Base-by-base conservation (phyloP, 2,113 vertebrate genomes). In the Heteronetta atricapilla region DNA sequence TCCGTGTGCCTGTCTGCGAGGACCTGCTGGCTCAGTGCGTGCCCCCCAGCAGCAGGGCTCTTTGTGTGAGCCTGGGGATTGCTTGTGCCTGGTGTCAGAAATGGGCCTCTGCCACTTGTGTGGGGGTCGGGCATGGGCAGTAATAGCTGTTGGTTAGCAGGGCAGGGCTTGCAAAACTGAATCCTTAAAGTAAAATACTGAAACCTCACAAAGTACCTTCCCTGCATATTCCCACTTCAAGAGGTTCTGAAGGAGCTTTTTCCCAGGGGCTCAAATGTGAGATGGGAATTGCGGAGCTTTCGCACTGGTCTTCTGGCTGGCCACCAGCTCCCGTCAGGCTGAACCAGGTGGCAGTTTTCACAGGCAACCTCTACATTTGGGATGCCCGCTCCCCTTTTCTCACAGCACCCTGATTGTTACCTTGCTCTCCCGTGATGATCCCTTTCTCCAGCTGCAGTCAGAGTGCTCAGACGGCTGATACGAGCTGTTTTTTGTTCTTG, bases 371-470 rank as follows among this genome's bases (percentile, higher is more conserved):
- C 10, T 79, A 22, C 70, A 46, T 33, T 16, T 55, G 25, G 55
- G 29, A 36, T 13, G 8, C 7, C 2, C 18, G 8, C 20, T 79
- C 25, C 44, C 20, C 46, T 88, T 86, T 82, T 44, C 23, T 73
- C 59, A 31, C 50, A 1, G 0, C 6, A 7, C 52, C 10, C 38
- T 46, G 17, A 16, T 33, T 1, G 6, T 8, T 84, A 21, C 52
- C 55, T 77, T 0, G 0, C 9, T 74, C 88, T 88, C 59, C 44
- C 33, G 14, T 84, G 86, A 55, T 55, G 79, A 34, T 75, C 8
- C 40, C 52, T 70, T 42, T 33, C 40, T 83, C 46, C 68, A 90
- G 44, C 55, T 95, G 68, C 10, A 62, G 38, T 67, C 60, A 7
- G 33, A 38, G 0, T 64, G 21, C 58, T 94, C 34, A 67, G 59